phyloP scores from a whole-genome alignment of 1,140 invertebrate genomes.

The Brachionus asplanchnoidis region DNA sequence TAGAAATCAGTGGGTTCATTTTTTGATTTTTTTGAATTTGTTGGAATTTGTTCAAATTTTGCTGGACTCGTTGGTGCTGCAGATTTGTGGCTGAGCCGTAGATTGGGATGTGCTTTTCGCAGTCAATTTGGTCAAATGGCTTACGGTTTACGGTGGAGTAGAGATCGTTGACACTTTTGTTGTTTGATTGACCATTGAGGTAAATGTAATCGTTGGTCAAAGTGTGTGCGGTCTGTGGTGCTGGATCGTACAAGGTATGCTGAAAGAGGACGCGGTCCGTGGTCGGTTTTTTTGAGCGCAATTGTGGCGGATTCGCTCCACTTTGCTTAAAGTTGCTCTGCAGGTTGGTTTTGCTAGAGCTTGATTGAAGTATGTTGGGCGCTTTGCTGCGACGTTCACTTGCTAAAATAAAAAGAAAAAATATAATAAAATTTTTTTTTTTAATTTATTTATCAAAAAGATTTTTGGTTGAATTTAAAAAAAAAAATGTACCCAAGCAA shows the following conservation, averaged over 20 bases:
- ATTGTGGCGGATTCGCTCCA: background rate
- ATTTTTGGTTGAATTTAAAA: background rate
- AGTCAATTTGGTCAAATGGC: background rate
- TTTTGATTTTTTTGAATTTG: conserved; percentile 12
- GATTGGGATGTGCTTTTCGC: conserved; percentile 6
- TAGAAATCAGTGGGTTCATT: background rate
- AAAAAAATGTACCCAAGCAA: background rate
- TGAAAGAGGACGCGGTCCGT: conserved; percentile 32
- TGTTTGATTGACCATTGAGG: background rate
- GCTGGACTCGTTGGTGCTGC: conserved; percentile 23
- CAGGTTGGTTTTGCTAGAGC: background rate
- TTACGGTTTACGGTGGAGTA: conserved; percentile 1
- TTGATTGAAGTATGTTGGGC: conserved; percentile 29
- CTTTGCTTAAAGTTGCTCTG: background rate
- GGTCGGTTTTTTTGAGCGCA: conserved; percentile 36
- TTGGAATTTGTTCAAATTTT: conserved; percentile 27
- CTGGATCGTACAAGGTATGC: background rate
- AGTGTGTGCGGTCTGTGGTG: background rate
- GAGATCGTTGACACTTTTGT: conserved; percentile 3
- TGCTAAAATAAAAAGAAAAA: background rate
- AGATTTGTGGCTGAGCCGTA: conserved; percentile 34
- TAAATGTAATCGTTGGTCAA: conserved; percentile 19
- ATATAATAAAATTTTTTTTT: background rate
- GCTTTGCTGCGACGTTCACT: conserved; percentile 25
- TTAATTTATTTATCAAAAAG: background rate